Base-by-base conservation (phyloP, 1,140 invertebrate genomes). In the Scaptomyza montana region DNA sequence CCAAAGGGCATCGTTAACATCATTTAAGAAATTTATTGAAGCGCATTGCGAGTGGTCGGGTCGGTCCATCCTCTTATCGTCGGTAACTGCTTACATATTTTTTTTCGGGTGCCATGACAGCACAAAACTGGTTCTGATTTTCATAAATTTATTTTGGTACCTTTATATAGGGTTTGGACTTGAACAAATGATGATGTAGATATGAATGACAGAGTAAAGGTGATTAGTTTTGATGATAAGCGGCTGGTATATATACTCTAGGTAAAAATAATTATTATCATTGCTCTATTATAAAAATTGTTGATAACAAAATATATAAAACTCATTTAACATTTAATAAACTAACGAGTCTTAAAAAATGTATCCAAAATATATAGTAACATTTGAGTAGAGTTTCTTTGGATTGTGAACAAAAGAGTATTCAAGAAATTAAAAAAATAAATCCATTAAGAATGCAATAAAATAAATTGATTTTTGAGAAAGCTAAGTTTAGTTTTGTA, bases 1-100 rank as follows among this genome's bases (percentile, higher is more conserved):
- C 82, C 82, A 89, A 87, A 82, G 82, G 82, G 82, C 82, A 89
- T 87, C 82, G 82, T 89, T 87, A 87, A 87, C 82, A 89, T 89
- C 76, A 87, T 89, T 87, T 79, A 87, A 74, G 74, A 71, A 78
- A 78, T 57, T 78, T 65, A 65, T 59, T 36, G 49, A 71, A 69
- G 51, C 57, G 62, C 69, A 67, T 63, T 54, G 72, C 56, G 51
- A 76, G 76, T 75, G 80, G 79, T n/a, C n/a, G n/a, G n/a, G n/a
- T n/a, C n/a, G n/a, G n/a, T 85, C 80, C 55, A 60, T 30, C 16
- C 30, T n/a, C 25, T 47, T 45, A 62, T 72, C 55, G 51, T 46
- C 71, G 51, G 30, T 30, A 30, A 30, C 30, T 5, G 21, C 3
- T 25, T 25, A 25, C 7, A 1, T 5, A 4, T 5, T 4, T 43